A percentile compares a stretch with the other conserved stretches of the same genome.
Conservation (phyloP, 1,140 invertebrate species). For the Aphidius ervi region DNA sequence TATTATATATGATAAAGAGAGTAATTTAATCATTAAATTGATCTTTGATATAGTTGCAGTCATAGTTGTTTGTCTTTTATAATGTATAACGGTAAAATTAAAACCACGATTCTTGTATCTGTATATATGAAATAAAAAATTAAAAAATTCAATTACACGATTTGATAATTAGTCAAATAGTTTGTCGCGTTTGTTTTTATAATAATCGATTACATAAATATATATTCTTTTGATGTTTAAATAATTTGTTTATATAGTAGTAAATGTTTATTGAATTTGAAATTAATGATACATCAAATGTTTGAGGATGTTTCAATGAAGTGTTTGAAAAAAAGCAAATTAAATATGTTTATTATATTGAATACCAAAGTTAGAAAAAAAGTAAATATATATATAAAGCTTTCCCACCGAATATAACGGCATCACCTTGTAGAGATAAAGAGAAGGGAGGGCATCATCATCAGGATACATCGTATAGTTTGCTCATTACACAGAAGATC, state of each 20-base stretch:
- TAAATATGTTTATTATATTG: not conserved
- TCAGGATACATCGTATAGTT: constrained; percentile 11
- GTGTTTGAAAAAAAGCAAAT: not conserved
- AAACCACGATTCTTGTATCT: not conserved
- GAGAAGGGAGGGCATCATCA: not conserved
- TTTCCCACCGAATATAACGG: constrained; percentile 15
- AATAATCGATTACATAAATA: too few species aligned
- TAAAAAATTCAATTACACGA: constrained; percentile 5
- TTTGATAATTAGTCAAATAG: constrained; percentile 1
- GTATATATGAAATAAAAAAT: not conserved
- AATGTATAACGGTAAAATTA: constrained; percentile 1
- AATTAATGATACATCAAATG: too few species aligned
- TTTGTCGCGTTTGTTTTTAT: too few species aligned
- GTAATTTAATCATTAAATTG: not conserved
- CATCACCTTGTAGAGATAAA: not conserved
- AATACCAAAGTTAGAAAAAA: constrained; percentile 4
- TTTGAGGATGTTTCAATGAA: too few species aligned
- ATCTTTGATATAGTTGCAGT: not conserved
- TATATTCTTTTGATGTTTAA: too few species aligned
- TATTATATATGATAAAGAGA: not conserved
- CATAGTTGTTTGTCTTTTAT: not conserved
- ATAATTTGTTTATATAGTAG: too few species aligned
- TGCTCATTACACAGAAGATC: constrained; percentile 7
- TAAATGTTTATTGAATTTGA: too few species aligned
- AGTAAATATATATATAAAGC: not conserved